Evolutionary conservation across 2,888 invertebrate species (phyloP).

Genomic region (Dasysyrphus albostriatus): DNA sequence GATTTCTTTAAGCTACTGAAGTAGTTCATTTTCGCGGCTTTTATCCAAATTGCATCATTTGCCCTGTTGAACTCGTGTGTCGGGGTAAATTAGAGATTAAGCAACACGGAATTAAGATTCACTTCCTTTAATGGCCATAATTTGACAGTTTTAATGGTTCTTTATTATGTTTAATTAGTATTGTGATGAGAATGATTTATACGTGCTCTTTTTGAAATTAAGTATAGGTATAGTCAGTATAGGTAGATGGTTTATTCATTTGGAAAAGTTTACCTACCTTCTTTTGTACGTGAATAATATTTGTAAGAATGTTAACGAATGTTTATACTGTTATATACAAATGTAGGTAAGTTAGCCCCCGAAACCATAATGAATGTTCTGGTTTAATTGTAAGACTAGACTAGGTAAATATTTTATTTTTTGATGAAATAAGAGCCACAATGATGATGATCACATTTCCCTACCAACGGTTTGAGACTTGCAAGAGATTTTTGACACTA

Average conservation of each 20-base stretch:
- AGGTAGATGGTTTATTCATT: not conserved
- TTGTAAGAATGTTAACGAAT: not conserved
- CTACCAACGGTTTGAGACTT: too few relatives aligned
- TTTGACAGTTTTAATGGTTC: slow-evolving; percentile 57
- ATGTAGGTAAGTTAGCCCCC: not conserved
- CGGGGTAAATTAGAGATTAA: not conserved
- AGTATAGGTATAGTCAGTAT: not conserved
- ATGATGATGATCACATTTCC: too few relatives aligned
- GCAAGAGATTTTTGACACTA: too few relatives aligned
- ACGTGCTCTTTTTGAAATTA: slow-evolving; percentile 25
- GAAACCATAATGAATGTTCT: not conserved
- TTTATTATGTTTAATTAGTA: slow-evolving; percentile 62
- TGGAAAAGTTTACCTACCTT: not conserved
- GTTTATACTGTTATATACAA: not conserved
- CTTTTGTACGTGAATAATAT: not conserved
- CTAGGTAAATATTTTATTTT: too few relatives aligned
- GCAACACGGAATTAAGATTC: slow-evolving; percentile 44
- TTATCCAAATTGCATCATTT: slow-evolving; percentile 68
- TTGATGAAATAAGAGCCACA: too few relatives aligned
- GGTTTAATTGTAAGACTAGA: not conserved
- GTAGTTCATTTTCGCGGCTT: slow-evolving; percentile 40
- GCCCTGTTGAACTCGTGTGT: slow-evolving; percentile 63
- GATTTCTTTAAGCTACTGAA: slow-evolving; percentile 19
- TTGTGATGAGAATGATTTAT: slow-evolving; percentile 39
- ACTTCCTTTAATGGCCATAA: slow-evolving; percentile 57